Evolutionary conservation across 2,888 invertebrate genomes (phyloP).

Genomic region (Podabrus alpinus): DNA sequence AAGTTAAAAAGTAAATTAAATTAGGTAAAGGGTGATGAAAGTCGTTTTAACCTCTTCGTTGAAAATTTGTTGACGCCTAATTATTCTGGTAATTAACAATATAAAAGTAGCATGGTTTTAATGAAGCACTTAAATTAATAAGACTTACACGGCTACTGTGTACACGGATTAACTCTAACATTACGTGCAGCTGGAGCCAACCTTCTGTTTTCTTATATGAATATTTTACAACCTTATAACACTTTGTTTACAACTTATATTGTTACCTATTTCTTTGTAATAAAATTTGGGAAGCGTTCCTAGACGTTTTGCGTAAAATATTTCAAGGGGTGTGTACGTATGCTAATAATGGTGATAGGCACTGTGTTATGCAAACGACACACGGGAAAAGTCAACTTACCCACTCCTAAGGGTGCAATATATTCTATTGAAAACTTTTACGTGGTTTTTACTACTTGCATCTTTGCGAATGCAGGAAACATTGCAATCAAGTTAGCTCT

Average conservation of each 20-base stretch:
- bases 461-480: constrained; percentile 19
- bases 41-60: neutral
- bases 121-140: constrained; percentile 9
- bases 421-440: constrained; percentile 7
- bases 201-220: constrained; percentile 10
- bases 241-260: constrained; percentile 11
- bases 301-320: constrained; percentile 18
- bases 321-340: constrained; percentile 12
- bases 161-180: constrained; percentile 11
- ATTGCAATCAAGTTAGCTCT: constrained; percentile 24
- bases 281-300: constrained; percentile 18
- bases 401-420: constrained; percentile 22
- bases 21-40: neutral
- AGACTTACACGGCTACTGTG: constrained; percentile 5
- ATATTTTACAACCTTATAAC: constrained; percentile 13
- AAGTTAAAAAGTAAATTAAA: neutral
- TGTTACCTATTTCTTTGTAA: constrained; percentile 22
- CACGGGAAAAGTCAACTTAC: constrained; percentile 22
- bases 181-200: constrained; percentile 11
- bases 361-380: constrained; percentile 20
- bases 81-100: neutral
- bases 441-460: constrained; percentile 21
- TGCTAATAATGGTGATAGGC: constrained; percentile 20
- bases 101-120: constrained; percentile 8
- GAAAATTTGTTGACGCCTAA: neutral